phyloP scores from a whole-genome alignment of 2,797 vertebrate species.

The Halcyon badia region DNA sequence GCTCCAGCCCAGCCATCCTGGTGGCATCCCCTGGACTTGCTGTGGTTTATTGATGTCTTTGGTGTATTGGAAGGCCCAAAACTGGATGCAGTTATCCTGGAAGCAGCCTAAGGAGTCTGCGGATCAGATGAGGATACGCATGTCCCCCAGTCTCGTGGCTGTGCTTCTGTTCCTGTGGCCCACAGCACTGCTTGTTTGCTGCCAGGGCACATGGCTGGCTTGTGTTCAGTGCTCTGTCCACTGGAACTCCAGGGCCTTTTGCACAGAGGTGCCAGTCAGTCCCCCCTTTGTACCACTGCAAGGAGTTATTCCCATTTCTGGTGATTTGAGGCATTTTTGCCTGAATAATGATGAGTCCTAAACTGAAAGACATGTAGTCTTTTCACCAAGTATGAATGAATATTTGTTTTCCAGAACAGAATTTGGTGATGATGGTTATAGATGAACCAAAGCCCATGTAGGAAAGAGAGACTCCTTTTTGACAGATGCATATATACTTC shows the following conservation, averaged over 20 bases:
- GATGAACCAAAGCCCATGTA: neutral
- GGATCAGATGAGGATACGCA: neutral
- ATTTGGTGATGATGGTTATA: neutral
- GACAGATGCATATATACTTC: neutral
- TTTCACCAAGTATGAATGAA: neutral
- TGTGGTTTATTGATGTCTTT: neutral
- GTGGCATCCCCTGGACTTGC: neutral
- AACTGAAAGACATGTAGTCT: neutral
- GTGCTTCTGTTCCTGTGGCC: neutral
- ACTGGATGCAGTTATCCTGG: neutral
- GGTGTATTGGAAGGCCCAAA: neutral
- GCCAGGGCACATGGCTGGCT: neutral
- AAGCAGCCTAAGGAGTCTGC: neutral
- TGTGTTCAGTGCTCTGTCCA: fast-evolving
- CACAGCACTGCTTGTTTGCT: neutral
- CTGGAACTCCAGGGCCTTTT: neutral
- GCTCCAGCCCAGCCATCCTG: neutral
- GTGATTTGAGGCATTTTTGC: neutral
- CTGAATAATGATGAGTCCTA: neutral
- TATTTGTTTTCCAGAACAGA: neutral
- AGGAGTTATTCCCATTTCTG: neutral
- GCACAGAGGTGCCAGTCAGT: neutral
- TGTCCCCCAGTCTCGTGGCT: neutral
- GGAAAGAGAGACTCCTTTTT: neutral
- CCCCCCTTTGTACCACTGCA: neutral